Evolutionary conservation across 2,797 vertebrate species (phyloP), one percentile per base, ranked within the genome.

Genomic region (Petrocephalus sullivani): DNA sequence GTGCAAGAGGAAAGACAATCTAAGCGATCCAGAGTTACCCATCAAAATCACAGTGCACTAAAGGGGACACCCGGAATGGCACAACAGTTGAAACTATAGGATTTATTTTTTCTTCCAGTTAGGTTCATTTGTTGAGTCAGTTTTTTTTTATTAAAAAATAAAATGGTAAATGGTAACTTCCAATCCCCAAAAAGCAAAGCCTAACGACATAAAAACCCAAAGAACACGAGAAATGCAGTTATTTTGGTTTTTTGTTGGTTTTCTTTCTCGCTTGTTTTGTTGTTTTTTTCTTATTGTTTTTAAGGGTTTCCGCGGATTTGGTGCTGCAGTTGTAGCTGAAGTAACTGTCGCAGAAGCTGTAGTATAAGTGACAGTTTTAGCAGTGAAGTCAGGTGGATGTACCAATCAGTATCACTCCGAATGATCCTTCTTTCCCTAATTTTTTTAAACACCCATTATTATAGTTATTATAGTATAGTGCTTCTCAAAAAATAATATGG

Each of bases 401-500:
- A 94, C 92, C 90, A 92, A 92, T 92, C 92, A 87, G 86, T 93
- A 92, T 91, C 93, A 93, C 90, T 92, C 86, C 88, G 75, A 88
- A 95, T 93, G 92, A 93, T 94, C 95, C 95, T 93, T 93, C 85
- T 41, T 86, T 88, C 53, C 84, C 56, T 78, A 75, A 23, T 57
- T 49, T 95, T 88, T 54, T 90, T 9, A 92, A 92, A 91, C 95
- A 94, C 57, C 95, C 93, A 93, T 95, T 94, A 92, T 95, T 92
- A 93, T 90, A 93, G 94, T 95, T 94, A 95, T 97, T 95, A 89
- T 94, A 95, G 87, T 86, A 96, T 97, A 98, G 97, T 97, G 97
- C 97, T 97, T 98, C 96, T 97, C 96, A 94, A 95, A 95, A 96
- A 97, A 97, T 95, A 94, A 94, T 92, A 92, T 94, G 90, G 95